A percentile compares a stretch with the other conserved stretches of the same genome.
Evolutionary conservation across 2,797 vertebrate species (phyloP).

Genomic region (Micrastur ruficollis): DNA sequence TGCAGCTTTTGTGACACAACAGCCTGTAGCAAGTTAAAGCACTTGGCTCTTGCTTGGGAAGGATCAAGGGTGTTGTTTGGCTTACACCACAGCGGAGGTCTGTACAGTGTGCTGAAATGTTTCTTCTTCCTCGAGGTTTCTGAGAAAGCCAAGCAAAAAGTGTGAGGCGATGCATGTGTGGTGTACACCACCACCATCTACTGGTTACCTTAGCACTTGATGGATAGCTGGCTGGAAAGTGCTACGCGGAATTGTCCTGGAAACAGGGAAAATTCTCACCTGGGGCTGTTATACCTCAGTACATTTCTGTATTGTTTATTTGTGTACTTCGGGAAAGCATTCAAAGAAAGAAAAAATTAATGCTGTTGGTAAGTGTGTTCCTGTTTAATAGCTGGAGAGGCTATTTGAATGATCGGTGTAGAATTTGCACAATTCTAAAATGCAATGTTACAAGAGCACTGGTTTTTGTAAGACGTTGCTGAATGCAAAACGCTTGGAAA

Average conservation of each 20-base stretch:
- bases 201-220: neutral
- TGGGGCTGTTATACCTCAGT: neutral
- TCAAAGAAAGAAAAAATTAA: neutral
- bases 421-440: neutral
- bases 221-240: neutral
- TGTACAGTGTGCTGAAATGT: neutral
- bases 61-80: neutral
- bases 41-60: neutral
- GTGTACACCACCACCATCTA: constrained; percentile 37
- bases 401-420: neutral
- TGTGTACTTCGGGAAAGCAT: neutral
- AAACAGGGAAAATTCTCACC: neutral
- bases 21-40: neutral
- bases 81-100: neutral
- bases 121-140: neutral
- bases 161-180: accelerated
- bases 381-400: neutral
- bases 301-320: neutral
- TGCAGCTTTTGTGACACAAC: neutral
- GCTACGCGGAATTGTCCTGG: neutral
- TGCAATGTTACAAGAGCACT: neutral
- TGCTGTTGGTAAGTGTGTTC: neutral
- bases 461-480: neutral
- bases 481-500: neutral
- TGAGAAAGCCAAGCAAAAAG: neutral